Percentiles rank a stretch among this genome's conserved stretches.
Conservation (phyloP, 2,797 vertebrate genomes). For the Kryptolebias ocellatus region DNA sequence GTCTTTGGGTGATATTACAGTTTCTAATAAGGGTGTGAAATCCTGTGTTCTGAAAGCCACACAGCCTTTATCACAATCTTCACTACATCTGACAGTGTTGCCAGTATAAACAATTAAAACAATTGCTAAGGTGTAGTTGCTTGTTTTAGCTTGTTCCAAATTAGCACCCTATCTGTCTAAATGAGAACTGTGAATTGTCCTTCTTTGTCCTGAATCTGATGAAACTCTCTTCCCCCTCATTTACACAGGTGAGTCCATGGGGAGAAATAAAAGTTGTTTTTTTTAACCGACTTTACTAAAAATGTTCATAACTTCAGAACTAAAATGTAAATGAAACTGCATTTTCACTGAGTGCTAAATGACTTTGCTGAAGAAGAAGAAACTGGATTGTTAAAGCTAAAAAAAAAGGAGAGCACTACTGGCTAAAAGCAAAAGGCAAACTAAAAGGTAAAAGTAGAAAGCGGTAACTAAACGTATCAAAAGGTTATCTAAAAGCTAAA, state of each 20-base stretch:
- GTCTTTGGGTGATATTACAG: slow-evolving; percentile 35
- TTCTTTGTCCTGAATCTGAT: background rate
- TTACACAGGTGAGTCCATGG: background rate
- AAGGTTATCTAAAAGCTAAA: no score
- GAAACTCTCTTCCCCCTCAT: background rate
- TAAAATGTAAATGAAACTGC: no score
- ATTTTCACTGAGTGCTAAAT: no score
- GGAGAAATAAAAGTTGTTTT: background rate
- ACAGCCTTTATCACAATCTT: slow-evolving; percentile 23
- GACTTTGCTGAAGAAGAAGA: no score
- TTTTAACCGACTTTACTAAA: background rate
- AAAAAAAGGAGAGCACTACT: no score
- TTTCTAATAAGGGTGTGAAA: slow-evolving; percentile 38
- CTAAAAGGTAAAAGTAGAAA: no score
- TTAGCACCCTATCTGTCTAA: background rate
- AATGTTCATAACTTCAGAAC: background rate
- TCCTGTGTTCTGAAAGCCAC: slow-evolving; percentile 10
- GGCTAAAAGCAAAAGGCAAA: no score
- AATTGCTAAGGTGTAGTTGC: background rate
- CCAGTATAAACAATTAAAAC: background rate
- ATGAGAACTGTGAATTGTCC: background rate
- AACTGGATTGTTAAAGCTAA: no score
- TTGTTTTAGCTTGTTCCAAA: background rate
- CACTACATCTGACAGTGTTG: slow-evolving; percentile 4
- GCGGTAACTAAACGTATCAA: no score